Evolutionary conservation across 1,140 invertebrate genomes (phyloP), one percentile per base, ranked within the genome.

Genomic region (Acyrthosiphon pisum): DNA sequence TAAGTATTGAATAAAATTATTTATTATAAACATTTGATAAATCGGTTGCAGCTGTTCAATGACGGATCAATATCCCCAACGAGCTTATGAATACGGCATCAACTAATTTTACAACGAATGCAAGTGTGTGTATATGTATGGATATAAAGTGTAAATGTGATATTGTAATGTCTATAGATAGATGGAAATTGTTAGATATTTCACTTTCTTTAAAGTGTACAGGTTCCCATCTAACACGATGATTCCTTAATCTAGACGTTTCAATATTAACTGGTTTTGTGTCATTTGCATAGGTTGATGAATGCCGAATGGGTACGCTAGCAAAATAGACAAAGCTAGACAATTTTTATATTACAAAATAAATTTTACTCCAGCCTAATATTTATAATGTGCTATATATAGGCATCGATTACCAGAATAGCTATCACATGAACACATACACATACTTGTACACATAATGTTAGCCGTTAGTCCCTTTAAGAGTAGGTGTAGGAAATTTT

Each of bases 1-100:
- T 90, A 90, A 37, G 53, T 90, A 41, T 90, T 44, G 26, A 90
- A 23, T 90, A 90, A 37, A 90, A 90, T 60, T 60, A 90, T 60
- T 60, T 90, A 90, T 90, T 37, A 90, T 90, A 90, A 56, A 60
- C 56, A 7, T 60, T 53, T 60, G 37, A 35, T 90, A 30, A 56
- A 60, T 60, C 35, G 35, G 87, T 35, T 89, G 87, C n/a, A 89
- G 50, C 50, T 53, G 48, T 89, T 22, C 9, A 37, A 56, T n/a
- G 46, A 87, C n/a, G 46, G 35, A 56, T 89, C 0, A 35, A 89
- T 53, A 53, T 90, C 60, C 53, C 23, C 53, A 90, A 60, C 2
- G 53, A 60, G 35, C 53, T 90, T 90, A 60, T 90, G 35, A 60
- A 50, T 56, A 56, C 1, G 8, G 26, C 50, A 56, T 89, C 23